These are phyloP conservation scores for Melospiza georgiana DNA, from an alignment of 2,113 vertebrate species.

Conservation along the genomic window DNA sequence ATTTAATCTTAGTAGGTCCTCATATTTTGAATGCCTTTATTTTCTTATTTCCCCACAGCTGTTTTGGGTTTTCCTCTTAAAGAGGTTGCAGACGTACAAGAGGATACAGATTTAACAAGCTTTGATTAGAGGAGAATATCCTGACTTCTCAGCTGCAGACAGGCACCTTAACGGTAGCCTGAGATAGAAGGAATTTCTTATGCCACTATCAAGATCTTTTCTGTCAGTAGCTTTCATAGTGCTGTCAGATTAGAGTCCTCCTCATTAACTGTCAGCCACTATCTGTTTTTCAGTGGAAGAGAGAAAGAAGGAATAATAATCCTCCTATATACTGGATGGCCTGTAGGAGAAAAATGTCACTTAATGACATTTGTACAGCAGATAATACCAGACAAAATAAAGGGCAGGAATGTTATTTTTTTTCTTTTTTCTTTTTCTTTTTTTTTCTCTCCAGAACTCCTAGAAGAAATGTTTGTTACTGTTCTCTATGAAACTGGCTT, in stretches of 20 bases:
- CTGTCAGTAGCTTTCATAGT: slow-evolving; percentile 46
- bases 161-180: neutral
- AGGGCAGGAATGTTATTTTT: neutral
- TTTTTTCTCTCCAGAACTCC: neutral
- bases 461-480: slow-evolving; percentile 21
- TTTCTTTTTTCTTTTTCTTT: rapidly evolving
- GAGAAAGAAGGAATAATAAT: slow-evolving; percentile 28
- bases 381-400: slow-evolving; percentile 41
- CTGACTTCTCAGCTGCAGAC: neutral
- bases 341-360: slow-evolving; percentile 61
- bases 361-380: slow-evolving; percentile 61
- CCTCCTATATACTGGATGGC: neutral
- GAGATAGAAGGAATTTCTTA: slow-evolving; percentile 43
- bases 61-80: neutral
- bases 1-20: neutral
- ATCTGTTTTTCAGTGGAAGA: slow-evolving; percentile 25
- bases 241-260: slow-evolving; percentile 50
- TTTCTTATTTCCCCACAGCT: neutral
- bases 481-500: slow-evolving; percentile 10
- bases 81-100: neutral
- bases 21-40: neutral
- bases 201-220: slow-evolving; percentile 33
- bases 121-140: neutral
- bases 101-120: neutral
- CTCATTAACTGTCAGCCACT: slow-evolving; percentile 53